These are phyloP conservation scores for Melanostoma mellinum DNA, from an alignment of 2,888 invertebrate genomes.

Conservation along the genomic window DNA sequence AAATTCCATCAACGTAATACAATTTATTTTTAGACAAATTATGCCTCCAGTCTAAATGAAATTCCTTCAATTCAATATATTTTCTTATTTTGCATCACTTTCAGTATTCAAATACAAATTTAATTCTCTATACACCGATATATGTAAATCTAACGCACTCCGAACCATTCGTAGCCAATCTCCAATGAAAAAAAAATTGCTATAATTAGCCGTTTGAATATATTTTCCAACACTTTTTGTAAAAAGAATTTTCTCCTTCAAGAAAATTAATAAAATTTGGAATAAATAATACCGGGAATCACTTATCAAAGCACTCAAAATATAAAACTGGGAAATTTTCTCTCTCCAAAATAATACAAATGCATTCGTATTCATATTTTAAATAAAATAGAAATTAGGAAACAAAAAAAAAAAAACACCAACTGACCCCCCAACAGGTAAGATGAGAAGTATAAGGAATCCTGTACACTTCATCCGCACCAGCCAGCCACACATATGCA, in stretches of 20 bases:
- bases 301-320: background rate
- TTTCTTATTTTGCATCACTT: conserved; percentile 33
- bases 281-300: conserved; percentile 61
- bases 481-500: conserved; percentile 27
- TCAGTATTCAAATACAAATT: background rate
- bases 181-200: conserved; percentile 42
- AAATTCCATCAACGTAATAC: too few species aligned
- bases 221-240: conserved; percentile 27
- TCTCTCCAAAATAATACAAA: conserved; percentile 42
- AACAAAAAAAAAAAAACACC: conserved; percentile 9
- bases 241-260: conserved; percentile 5
- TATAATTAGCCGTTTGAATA: conserved; percentile 55
- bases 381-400: conserved; percentile 18
- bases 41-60: background rate
- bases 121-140: conserved; percentile 23
- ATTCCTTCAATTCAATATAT: conserved; percentile 12
- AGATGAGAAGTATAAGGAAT: conserved; percentile 70
- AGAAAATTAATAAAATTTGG: conserved; percentile 12
- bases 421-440: conserved; percentile 54
- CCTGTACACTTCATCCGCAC: conserved; percentile 40
- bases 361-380: conserved; percentile 13
- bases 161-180: conserved; percentile 38
- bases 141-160: conserved; percentile 27
- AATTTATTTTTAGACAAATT: too few species aligned
- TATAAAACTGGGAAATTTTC: conserved; percentile 60